A percentile compares a stretch with the other conserved stretches of the same genome.
phyloP scores from a whole-genome alignment of 2,797 vertebrate species.

The Siniperca obscura region DNA sequence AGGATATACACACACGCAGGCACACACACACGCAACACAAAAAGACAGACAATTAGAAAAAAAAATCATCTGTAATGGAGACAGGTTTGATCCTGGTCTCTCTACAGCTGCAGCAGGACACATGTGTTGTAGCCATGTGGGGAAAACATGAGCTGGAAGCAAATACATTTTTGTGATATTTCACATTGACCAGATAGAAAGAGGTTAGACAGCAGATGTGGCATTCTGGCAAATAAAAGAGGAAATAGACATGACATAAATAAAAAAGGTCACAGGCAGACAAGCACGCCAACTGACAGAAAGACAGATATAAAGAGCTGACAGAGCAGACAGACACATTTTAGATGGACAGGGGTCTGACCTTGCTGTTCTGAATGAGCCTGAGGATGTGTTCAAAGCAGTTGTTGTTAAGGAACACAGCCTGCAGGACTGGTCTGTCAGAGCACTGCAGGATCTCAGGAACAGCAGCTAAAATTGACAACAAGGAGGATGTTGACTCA shows the following conservation, averaged over 20 bases:
- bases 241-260: slow-evolving; percentile 30
- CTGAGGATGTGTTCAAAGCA: slow-evolving; percentile 98
- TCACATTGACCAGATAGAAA: slow-evolving; percentile 15
- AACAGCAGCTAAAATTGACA: slow-evolving; percentile 87
- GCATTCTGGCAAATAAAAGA: slow-evolving; percentile 15
- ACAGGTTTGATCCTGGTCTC: slow-evolving; percentile 27
- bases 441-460: slow-evolving; percentile 94
- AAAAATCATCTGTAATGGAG: slow-evolving; percentile 28
- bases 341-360: slow-evolving; percentile 71
- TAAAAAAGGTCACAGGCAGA: slow-evolving; percentile 41
- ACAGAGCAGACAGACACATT: slow-evolving; percentile 30
- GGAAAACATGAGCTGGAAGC: neutral
- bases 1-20: slow-evolving; percentile 50
- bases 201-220: slow-evolving; percentile 29
- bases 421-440: slow-evolving; percentile 94
- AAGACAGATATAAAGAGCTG: slow-evolving; percentile 32
- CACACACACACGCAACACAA: slow-evolving; percentile 58
- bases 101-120: slow-evolving; percentile 13
- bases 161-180: slow-evolving; percentile 20
- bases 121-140: neutral
- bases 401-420: slow-evolving; percentile 97
- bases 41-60: slow-evolving; percentile 69
- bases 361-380: slow-evolving; percentile 99
- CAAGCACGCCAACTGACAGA: slow-evolving; percentile 8
- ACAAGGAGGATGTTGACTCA: slow-evolving; percentile 36